Evolutionary conservation across 2,113 vertebrate genomes (phyloP), one percentile per base, ranked within the genome.

Genomic region (Trinectes maculatus): DNA sequence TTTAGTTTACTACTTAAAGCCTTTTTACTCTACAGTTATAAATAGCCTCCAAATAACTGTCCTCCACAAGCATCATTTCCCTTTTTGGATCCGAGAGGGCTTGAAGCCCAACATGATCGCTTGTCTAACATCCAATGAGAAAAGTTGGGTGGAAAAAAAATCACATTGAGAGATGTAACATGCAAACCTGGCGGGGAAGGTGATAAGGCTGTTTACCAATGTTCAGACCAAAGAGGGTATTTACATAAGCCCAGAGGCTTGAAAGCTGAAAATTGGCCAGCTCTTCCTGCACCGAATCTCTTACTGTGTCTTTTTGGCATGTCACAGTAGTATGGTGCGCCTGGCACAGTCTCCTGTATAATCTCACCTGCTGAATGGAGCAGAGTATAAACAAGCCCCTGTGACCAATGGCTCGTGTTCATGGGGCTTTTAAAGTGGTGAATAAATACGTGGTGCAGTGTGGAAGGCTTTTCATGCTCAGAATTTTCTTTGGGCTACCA

Each of bases 151-250:
- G 56, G 55, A 60, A 39, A 8, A 52, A 21, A 51, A 3, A n/a
- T 22, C 19, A 28, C 33, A 19, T 40, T 39, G 31, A 60, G 16
- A 42, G 61, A 56, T 46, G 51, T 61, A 79, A 60, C 33, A 54
- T 77, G 71, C 42, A 69, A 82, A 82, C 67, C 61, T 72, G 52
- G 74, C 81, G 64, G 75, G 59, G 57, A 74, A 78, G 63, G 75
- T 84, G 86, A 89, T 86, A 89, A 87, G 71, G 76, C 72, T 83
- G 67, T 92, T 90, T 88, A 84, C 75, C 46, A 24, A 36, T 71
- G 54, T 74, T 85, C 70, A 81, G 82, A 72, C 76, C 67, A 81
- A 80, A 66, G 62, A 77, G 59, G 52, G 59, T 69, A 70, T 90
- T 90, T 85, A 74, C 84, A 80, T 84, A 85, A 88, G 71, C 77